Percentiles rank a stretch among this genome's conserved stretches.
Conservation (phyloP, 1,140 invertebrate genomes). For the Ceratina japonica region DNA sequence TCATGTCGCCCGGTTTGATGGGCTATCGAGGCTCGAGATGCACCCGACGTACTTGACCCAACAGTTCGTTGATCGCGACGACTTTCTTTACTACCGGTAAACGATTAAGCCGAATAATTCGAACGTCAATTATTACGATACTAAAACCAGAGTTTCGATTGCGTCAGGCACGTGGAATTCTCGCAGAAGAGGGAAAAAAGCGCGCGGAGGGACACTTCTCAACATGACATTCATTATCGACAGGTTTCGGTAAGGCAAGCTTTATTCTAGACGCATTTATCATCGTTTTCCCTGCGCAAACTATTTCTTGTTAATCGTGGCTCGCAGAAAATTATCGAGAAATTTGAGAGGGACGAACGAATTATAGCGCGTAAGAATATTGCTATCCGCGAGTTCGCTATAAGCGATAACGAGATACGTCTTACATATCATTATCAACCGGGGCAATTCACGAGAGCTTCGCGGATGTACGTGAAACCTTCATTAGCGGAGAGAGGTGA, state of each 20-base stretch:
- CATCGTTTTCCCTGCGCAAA: too few species aligned
- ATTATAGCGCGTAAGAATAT: slow-evolving; percentile 82
- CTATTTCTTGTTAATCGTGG: too few species aligned
- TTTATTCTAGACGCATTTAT: not conserved
- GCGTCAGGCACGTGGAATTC: slow-evolving; percentile 56
- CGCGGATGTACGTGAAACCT: slow-evolving; percentile 84
- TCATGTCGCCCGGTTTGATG: slow-evolving; percentile 83
- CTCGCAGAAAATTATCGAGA: slow-evolving; percentile 82
- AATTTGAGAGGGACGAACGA: slow-evolving; percentile 81
- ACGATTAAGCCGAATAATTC: not conserved
- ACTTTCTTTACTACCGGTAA: slow-evolving; percentile 81
- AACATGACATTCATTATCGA: slow-evolving; percentile 56
- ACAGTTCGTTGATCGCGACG: slow-evolving; percentile 83
- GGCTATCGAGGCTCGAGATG: slow-evolving; percentile 83
- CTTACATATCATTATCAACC: slow-evolving; percentile 85
- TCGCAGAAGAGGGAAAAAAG: slow-evolving; percentile 20
- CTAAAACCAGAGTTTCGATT: slow-evolving; percentile 7
- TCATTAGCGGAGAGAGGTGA: slow-evolving; percentile 83
- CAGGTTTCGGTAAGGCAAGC: slow-evolving; percentile 53
- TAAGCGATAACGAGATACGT: slow-evolving; percentile 82
- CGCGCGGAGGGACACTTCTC: too few species aligned
- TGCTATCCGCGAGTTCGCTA: slow-evolving; percentile 83
- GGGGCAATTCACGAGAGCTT: slow-evolving; percentile 84
- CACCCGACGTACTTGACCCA: slow-evolving; percentile 82
- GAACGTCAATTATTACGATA: not conserved